Base-by-base conservation (phyloP, 1,140 invertebrate genomes). In the Marisa cornuarietis region DNA sequence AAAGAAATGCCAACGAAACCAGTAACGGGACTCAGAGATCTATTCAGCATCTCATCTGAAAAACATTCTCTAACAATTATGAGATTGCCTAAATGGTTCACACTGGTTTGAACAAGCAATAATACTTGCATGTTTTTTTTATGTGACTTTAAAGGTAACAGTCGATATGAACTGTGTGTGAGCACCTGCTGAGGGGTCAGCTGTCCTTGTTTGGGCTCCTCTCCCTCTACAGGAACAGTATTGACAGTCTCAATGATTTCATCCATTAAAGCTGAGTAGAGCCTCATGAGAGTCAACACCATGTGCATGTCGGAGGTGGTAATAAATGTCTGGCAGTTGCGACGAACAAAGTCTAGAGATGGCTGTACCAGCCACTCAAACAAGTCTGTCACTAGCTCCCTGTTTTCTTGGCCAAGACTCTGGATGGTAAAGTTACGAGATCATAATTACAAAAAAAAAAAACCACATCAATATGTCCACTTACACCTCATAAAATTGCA, bases 241-340 rank as follows among this genome's bases (percentile, higher is more conserved):
- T 80, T 84, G 22, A 84, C 51, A 1, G 85, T 80, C 13, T 81
- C 76, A 49, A 79, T 82, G 52, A 92, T 90, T 78, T 92, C 91
- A 81, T 91, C 90, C 84, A 91, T 85, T 0, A 91, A 81, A 74
- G 88, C 88, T 14, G 86, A 84, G 81, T 88, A 91, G 49, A 91
- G 80, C 5, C 84, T 76, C 87, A 91, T 88, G 51, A 90, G 78
- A 3, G 87, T 88, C 79, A 87, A 86, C 7, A 90, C 90, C 85
- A 96, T 93, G 90, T 98, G 96, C 81, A 97, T 93, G 69, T 97
- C 94, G 0, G 96, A 96, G 0, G 95, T 94, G 71, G 92, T 91
- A 7, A 98, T 91, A 87, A 98, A 96, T 61, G 93, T 93, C 81
- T 93, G 94, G 89, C 96, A 96, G 71, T 94, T 91, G 1, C 90